A percentile compares a stretch with the other conserved stretches of the same genome.
These are phyloP conservation scores for Osmerus mordax DNA, from an alignment of 2,113 vertebrate genomes.

Conservation along the genomic window DNA sequence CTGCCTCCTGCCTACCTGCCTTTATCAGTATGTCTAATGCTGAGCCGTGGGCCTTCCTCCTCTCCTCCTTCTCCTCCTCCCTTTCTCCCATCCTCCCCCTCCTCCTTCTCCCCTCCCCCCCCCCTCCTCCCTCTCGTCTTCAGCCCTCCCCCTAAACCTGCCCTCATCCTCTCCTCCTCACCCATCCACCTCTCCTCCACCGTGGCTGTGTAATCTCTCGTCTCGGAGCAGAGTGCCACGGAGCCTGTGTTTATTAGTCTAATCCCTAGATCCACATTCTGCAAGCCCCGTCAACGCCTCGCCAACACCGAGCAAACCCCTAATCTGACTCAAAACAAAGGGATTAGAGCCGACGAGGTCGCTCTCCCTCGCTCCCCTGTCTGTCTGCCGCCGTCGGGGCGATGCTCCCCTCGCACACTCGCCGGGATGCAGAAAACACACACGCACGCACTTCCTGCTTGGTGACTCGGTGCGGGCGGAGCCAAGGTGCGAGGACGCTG, in stretches of 20 bases:
- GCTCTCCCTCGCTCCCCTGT: slow-evolving; percentile 58
- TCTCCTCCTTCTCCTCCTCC: neutral
- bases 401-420: slow-evolving; percentile 1
- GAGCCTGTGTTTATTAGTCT: slow-evolving; percentile 75
- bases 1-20: neutral
- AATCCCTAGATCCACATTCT: slow-evolving; percentile 77
- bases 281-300: slow-evolving; percentile 61
- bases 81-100: slow-evolving; percentile 26
- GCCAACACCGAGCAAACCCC: slow-evolving; percentile 61
- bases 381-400: slow-evolving; percentile 29
- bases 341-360: slow-evolving; percentile 70
- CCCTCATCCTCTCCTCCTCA: neutral
- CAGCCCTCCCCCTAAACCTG: slow-evolving; percentile 41
- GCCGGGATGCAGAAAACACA: neutral
- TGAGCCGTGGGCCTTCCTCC: neutral
- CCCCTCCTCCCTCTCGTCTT: slow-evolving; percentile 39
- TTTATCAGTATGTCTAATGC: neutral
- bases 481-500: slow-evolving; percentile 68
- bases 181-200: neutral
- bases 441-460: neutral
- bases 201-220: slow-evolving; percentile 61
- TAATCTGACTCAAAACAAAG: slow-evolving; percentile 77
- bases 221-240: slow-evolving; percentile 67
- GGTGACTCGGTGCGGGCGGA: slow-evolving; percentile 45
- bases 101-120: slow-evolving; percentile 29